Evolutionary conservation across 1,140 invertebrate genomes (phyloP).

Genomic region (Spodoptera litura): DNA sequence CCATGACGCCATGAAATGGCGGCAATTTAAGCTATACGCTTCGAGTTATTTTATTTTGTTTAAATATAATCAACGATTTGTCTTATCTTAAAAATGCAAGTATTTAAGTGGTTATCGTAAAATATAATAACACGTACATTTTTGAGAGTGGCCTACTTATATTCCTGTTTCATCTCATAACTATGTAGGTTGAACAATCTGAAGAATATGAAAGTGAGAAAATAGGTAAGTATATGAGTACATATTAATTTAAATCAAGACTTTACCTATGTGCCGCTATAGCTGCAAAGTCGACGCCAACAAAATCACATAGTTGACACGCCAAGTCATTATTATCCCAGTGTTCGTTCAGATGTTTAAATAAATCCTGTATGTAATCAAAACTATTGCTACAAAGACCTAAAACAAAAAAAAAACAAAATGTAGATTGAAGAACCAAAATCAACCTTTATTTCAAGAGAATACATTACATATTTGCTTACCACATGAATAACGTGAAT

Average conservation of each 20-base stretch:
- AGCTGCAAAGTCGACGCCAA: conserved; percentile 64
- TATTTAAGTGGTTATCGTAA: no score
- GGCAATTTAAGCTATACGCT: no score
- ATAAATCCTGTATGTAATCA: conserved; percentile 45
- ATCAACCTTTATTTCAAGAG: neutral
- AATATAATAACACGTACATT: no score
- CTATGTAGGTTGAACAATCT: no score
- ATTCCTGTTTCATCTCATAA: no score
- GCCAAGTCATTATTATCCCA: conserved; percentile 58
- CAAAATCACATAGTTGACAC: conserved; percentile 66
- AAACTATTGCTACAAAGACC: conserved; percentile 63
- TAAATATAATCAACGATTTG: no score
- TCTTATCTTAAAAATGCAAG: no score
- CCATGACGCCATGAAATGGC: no score
- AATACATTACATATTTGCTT: neutral
- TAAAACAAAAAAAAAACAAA: conserved; percentile 53
- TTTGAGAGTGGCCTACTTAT: no score
- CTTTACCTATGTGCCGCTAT: conserved; percentile 69
- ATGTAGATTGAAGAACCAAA: neutral
- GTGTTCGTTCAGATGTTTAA: conserved; percentile 63
- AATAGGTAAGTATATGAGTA: no score
- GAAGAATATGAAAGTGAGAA: no score
- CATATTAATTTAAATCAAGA: neutral
- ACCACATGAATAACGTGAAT: neutral
- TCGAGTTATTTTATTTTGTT: no score